These are phyloP conservation scores for Cataglyphis albicans DNA, from an alignment of 2,888 invertebrate genomes.

Conservation along the genomic window DNA sequence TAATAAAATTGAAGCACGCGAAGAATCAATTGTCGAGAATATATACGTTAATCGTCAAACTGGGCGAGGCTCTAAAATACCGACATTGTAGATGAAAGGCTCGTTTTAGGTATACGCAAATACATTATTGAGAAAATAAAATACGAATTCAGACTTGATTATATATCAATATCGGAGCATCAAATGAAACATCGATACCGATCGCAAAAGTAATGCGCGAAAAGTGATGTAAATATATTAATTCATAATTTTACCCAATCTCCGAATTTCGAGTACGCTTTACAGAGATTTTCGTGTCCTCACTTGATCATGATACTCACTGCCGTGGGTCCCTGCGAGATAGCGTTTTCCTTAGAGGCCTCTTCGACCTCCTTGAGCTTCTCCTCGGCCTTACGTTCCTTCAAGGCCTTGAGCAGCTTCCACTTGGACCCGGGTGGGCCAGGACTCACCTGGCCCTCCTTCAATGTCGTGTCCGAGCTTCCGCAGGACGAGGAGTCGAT, in stretches of 20 bases:
- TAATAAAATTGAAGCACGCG: slow-evolving; percentile 43
- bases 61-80: background rate
- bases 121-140: slow-evolving; percentile 7
- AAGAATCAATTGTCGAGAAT: slow-evolving; percentile 33
- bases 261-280: slow-evolving; percentile 83
- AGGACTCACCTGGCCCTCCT: slow-evolving; percentile 85
- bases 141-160: slow-evolving; percentile 15
- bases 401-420: slow-evolving; percentile 95
- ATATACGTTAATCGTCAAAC: background rate
- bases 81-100: background rate
- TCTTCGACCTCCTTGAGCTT: slow-evolving; percentile 88
- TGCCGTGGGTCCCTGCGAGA: slow-evolving; percentile 82
- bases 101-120: background rate
- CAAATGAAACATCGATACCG: background rate
- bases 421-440: slow-evolving; percentile 93
- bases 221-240: background rate
- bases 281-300: slow-evolving; percentile 84
- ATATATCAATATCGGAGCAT: background rate
- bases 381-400: slow-evolving; percentile 96
- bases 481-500: slow-evolving; percentile 86
- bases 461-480: slow-evolving; percentile 81
- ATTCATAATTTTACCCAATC: slow-evolving; percentile 74
- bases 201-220: background rate
- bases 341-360: slow-evolving; percentile 81
- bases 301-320: slow-evolving; percentile 85